Evolutionary conservation across 2,888 invertebrate genomes (phyloP).

Genomic region (Caenorhabditis sp.): DNA sequence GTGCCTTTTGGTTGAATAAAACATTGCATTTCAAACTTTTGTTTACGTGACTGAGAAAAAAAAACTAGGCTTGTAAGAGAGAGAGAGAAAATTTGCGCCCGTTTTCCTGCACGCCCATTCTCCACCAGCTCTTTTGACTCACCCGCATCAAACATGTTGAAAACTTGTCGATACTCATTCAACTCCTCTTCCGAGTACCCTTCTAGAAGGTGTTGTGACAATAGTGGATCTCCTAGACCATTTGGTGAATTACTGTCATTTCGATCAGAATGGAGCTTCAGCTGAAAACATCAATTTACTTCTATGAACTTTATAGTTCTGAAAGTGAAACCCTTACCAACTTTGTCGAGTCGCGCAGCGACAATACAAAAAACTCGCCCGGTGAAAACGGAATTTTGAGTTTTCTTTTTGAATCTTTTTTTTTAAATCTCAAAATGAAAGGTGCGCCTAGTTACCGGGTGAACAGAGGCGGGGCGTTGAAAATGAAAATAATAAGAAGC

Average conservation of each 20-base stretch:
- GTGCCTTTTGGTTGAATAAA: no score
- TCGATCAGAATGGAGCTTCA: slow-evolving; percentile 60
- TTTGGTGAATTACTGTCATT: slow-evolving; percentile 41
- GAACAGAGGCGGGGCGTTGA: not conserved
- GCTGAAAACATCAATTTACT: slow-evolving; percentile 17
- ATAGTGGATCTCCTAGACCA: slow-evolving; percentile 34
- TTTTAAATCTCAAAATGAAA: no score
- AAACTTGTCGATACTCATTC: slow-evolving; percentile 68
- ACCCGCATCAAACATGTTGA: slow-evolving; percentile 70
- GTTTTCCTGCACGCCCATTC: no score
- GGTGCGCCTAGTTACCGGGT: not conserved
- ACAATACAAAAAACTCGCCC: not conserved
- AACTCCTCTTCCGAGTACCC: slow-evolving; percentile 67
- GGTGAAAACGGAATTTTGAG: not conserved
- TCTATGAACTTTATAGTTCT: not conserved
- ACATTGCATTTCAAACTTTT: no score
- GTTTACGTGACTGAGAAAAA: no score
- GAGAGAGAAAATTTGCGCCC: no score
- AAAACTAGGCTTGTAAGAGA: no score
- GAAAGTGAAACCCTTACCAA: not conserved
- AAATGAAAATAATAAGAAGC: no score
- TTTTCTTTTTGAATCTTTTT: not conserved
- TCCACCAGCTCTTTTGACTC: no score
- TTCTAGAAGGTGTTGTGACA: slow-evolving; percentile 45
- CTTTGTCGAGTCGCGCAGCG: not conserved